phyloP scores from a whole-genome alignment of 2,113 vertebrate species.

The Dolichallabes microphthalmus region DNA sequence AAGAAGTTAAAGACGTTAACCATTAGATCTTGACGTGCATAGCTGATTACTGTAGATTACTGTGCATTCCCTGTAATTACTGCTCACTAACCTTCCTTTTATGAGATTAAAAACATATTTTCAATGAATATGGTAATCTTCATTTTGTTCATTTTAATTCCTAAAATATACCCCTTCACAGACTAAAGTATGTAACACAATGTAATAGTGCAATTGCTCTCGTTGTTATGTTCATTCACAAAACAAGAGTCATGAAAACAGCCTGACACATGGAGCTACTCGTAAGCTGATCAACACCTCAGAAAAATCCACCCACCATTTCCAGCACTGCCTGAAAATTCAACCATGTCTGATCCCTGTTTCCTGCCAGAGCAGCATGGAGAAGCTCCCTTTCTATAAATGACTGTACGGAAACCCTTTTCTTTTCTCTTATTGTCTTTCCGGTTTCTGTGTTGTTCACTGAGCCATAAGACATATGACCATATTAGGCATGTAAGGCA shows the following conservation, averaged over 20 bases:
- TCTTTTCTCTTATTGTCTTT: background rate
- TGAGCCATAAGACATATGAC: no score
- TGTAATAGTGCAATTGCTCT: background rate
- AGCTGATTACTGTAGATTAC: conserved; percentile 16
- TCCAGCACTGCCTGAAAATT: conserved; percentile 28
- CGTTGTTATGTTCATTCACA: conserved; percentile 10
- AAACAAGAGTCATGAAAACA: conserved; percentile 25
- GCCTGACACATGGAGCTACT: conserved; percentile 13
- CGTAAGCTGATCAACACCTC: conserved; percentile 36
- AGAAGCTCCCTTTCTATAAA: conserved; percentile 41
- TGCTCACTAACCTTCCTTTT: background rate
- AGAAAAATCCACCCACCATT: conserved; percentile 15
- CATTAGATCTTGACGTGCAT: conserved; percentile 16
- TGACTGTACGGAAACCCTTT: conserved; percentile 35
- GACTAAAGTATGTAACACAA: background rate
- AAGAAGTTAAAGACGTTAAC: background rate
- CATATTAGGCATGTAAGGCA: background rate
- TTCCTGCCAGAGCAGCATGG: conserved; percentile 39
- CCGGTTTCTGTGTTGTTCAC: background rate
- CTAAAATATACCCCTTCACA: background rate
- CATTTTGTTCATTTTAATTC: background rate
- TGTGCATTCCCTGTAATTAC: conserved; percentile 17
- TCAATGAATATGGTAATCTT: background rate
- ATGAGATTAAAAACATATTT: conserved; percentile 5
- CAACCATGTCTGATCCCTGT: conserved; percentile 37